Evolutionary conservation across 2,797 vertebrate species (phyloP), one percentile per base, ranked within the genome.

Genomic region (Hypotaenidia philippensis): DNA sequence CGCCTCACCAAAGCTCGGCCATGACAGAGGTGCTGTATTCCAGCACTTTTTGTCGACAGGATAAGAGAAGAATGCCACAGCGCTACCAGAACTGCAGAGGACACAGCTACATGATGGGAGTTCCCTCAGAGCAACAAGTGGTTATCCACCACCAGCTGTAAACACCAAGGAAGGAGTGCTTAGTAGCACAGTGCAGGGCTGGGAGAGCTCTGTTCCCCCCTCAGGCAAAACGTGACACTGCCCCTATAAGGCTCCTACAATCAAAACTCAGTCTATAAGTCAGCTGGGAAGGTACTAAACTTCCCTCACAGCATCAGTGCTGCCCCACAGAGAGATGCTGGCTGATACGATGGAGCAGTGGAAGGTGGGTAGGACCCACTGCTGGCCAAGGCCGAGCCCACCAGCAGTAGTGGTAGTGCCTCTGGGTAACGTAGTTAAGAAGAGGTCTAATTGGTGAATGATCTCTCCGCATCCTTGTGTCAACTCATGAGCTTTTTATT

Each of bases 181-280:
- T 21, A 25, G 9, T 16, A 44, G 14, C 25, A 10, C 0, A 0
- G 6, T 13, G 4, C 0, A 0, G 26, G 44, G 27, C 32, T 32
- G 20, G 23, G 27, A 69, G 8, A 68, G 25, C 29, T 17, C 45
- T 22, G 15, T 2, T 65, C 10, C 20, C n/a, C n/a, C 13, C 34
- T 49, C 25, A 19, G 50, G 45, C n/a, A 50, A 72, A 55, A 50
- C 0, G 3, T 18, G 31, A 83, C 20, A 25, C 44, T 80, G 49
- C 41, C 27, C 15, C 74, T 79, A 0, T n/a, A 57, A 44, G 17
- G 29, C 31, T 53, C 25, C 69, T 55, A 50, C 34, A 18, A 15
- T 34, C 38, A 8, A 76, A 91, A 61, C 5, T 76, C 45, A 19
- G 18, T n/a, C 70, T 72, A 27, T 68, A 71, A 66, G 49, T 9